Conservation (phyloP, 2,888 invertebrate genomes). For the Chaetogeoica ovagalla region DNA sequence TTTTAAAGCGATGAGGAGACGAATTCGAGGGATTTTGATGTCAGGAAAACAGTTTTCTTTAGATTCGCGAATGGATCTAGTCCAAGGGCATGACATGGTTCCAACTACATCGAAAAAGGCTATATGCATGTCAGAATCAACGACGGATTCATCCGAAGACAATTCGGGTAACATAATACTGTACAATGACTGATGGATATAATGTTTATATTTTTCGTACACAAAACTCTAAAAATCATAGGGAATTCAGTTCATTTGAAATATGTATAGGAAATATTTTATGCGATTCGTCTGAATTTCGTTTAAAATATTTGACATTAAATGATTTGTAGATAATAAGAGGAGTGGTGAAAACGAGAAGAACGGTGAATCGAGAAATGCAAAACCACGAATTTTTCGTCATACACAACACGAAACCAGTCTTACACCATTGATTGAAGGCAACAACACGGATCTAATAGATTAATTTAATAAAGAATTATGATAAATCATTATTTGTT, state of each 20-base stretch:
- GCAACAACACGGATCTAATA: constrained; percentile 33
- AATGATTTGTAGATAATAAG: constrained; percentile 12
- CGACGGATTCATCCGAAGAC: neutral
- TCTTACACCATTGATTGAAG: constrained; percentile 40
- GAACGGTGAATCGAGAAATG: constrained; percentile 17
- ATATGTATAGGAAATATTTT: too few relatives aligned
- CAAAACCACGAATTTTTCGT: constrained; percentile 23
- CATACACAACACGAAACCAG: constrained; percentile 42
- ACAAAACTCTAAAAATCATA: too few relatives aligned
- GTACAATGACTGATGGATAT: neutral
- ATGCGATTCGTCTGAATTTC: too few relatives aligned
- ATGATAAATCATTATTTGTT: neutral
- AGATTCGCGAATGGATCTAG: constrained; percentile 88
- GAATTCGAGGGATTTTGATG: constrained; percentile 85
- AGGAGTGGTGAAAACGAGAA: constrained; percentile 16
- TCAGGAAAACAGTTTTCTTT: constrained; percentile 88
- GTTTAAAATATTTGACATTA: too few relatives aligned
- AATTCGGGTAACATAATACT: neutral
- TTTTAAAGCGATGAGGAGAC: constrained; percentile 74
- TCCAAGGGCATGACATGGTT: constrained; percentile 68
- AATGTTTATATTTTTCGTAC: neutral
- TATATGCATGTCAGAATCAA: neutral
- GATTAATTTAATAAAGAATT: neutral
- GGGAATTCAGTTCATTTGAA: too few relatives aligned
- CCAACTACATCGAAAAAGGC: constrained; percentile 27